Evolutionary conservation across 2,113 vertebrate species (phyloP), one percentile per base, ranked within the genome.

Genomic region (Agapornis roseicollis): DNA sequence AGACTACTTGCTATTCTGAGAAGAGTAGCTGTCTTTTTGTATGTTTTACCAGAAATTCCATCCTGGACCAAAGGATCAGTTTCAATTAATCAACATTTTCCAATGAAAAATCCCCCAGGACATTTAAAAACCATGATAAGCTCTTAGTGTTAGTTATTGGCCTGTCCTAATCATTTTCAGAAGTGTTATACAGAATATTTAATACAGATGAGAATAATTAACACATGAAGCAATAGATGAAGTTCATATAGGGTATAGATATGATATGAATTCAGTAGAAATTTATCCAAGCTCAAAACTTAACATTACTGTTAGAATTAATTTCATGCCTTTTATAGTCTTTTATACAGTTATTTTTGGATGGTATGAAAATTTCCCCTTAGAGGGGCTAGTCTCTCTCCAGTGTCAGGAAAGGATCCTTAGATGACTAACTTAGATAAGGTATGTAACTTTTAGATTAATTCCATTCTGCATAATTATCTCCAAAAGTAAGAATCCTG

Each of bases 11-110:
- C 63, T 93, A 82, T 94, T 95, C 95, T 69, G 81, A 93, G 74
- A 93, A 69, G 31, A 73, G 66, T 69, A 77, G 50, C 65, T 89
- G 42, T 88, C 70, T 94, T 95, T 91, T 95, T 79, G 35, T 79
- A 72, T 53, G 27, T 95, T 97, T 96, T 89, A 96, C 93, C n/a
- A 85, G 87, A 96, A 95, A 95, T 85, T 95, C 58, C 68, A 81
- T 88, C 87, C 63, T 82, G 93, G 69, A 84, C 94, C 49, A 53
- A 84, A 94, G 56, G 78, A 81, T 96, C 15, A 7, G 73, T 96
- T 95, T 96, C 96, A 97, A 94, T 96, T 96, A 96, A 97, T 97
- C 93, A 96, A 93, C 84, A 88, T 93, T 96, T 97, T 93, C 91
- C 93, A 91, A 88, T 58, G 74, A 95, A 95, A 97, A 91, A 82